Base-by-base conservation (phyloP, 2,113 vertebrate genomes). In the Oryctolagus cuniculus region DNA sequence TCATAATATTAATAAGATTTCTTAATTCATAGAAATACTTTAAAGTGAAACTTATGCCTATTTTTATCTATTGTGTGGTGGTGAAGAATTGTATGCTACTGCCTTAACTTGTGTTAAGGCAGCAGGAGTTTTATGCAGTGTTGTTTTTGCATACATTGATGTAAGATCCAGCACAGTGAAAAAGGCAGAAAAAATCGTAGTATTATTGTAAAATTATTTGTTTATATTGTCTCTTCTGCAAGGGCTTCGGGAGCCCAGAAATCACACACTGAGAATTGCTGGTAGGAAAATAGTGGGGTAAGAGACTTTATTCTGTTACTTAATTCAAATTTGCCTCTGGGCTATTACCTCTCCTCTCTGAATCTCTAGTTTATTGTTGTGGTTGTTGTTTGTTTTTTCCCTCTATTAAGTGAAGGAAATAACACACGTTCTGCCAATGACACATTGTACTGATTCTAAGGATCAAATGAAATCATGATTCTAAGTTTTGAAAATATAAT, bases 311-410 rank as follows among this genome's bases (percentile, higher is more conserved):
- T 2, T 63, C 27, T 74, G 7, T 0, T 27, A 25, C 21, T 19
- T 69, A 55, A 49, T 44, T 69, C 17, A 78, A 66, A 21, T 25
- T 2, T 44, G 24, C 34, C 15, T 55, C 66, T 64, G 4, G n/a
- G 3, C 5, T 58, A 3, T 58, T 67, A 29, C 0, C 3, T 34
- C 2, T 0, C 21, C 2, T 17, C 3, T 44, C 0, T 36, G 27
- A 72, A 53, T 1, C 1, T 53, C 27, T 58, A 0, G 44, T 44
- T 44, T 44, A 44, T 44, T 17, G 55, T 58, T 58, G 12, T 58
- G 12, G 55, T 58, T 58, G 15, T 17, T 58, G 55, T 58, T 44
- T 44, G 44, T 44, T 44, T 58, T 95, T 89, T n/a, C 51, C 5
- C 7, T 89, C 1, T 55, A 4, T 64, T 19, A 63, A 38, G 36